Evolutionary conservation across 2,113 vertebrate genomes (phyloP).

Genomic region (Alexandromys fortis): DNA sequence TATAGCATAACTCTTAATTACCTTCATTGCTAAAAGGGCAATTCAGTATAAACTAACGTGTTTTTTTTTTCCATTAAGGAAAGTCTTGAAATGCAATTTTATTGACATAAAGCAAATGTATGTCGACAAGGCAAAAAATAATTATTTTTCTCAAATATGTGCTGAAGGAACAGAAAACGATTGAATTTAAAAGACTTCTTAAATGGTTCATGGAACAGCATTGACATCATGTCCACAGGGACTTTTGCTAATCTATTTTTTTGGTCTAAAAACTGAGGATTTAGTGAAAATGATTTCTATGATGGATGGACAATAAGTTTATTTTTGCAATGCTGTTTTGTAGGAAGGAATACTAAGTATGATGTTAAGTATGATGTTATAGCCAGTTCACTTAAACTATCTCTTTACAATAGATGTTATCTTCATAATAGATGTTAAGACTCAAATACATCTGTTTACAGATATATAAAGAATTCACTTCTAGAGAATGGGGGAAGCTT

Average conservation of each 20-base stretch:
- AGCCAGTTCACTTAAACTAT: neutral
- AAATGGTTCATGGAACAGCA: conserved; percentile 74
- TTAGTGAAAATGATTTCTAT: conserved; percentile 64
- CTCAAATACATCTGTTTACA: neutral
- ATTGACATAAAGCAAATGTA: conserved; percentile 63
- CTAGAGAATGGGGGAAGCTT: neutral
- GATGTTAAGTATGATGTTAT: neutral
- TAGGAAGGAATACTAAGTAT: neutral
- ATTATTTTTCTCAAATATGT: conserved; percentile 61
- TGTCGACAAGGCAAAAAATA: conserved; percentile 56
- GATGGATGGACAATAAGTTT: conserved; percentile 44
- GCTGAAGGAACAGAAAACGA: conserved; percentile 62
- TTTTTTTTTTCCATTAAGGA: conserved; percentile 45
- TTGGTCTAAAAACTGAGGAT: conserved; percentile 66
- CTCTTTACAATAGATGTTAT: neutral
- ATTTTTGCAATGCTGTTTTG: conserved; percentile 35
- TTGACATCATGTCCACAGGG: conserved; percentile 74
- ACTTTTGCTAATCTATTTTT: conserved; percentile 70
- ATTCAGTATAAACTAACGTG: conserved; percentile 17
- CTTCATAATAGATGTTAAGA: conserved; percentile 15
- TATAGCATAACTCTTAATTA: conserved; percentile 71
- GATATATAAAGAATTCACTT: neutral
- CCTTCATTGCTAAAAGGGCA: conserved; percentile 54
- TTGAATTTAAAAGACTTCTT: conserved; percentile 74
- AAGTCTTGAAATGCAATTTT: conserved; percentile 51